These are phyloP conservation scores for Miichthys miiuy DNA, from an alignment of 2,797 vertebrate genomes.

Conservation along the genomic window DNA sequence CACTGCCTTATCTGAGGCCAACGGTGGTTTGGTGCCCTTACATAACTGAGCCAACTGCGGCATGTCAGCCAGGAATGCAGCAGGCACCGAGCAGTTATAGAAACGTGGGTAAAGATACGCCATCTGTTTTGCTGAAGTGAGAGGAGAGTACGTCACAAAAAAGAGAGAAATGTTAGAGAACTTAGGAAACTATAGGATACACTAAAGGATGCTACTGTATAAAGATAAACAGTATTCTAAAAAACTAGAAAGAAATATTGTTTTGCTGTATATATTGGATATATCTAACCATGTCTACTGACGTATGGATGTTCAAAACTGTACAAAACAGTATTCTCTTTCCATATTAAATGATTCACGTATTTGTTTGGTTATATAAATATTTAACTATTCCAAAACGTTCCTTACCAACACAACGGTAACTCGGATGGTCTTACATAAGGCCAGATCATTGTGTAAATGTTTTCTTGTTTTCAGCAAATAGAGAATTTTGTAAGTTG, in stretches of 20 bases:
- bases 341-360: background rate
- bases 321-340: background rate
- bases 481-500: slow-evolving; percentile 30
- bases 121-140: slow-evolving; percentile 88
- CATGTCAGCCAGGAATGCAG: slow-evolving; percentile 82
- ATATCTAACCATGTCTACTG: background rate
- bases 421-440: background rate
- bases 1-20: slow-evolving; percentile 69
- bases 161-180: slow-evolving; percentile 11
- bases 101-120: slow-evolving; percentile 88
- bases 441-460: slow-evolving; percentile 1
- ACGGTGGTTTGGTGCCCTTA: slow-evolving; percentile 66
- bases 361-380: background rate
- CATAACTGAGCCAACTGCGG: slow-evolving; percentile 86
- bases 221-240: background rate
- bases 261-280: background rate
- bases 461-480: slow-evolving; percentile 18
- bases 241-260: background rate
- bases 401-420: background rate
- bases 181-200: background rate
- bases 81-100: slow-evolving; percentile 92
- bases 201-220: background rate
- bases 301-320: background rate
- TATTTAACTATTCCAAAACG: background rate
- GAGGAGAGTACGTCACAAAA: slow-evolving; percentile 15